Evolutionary conservation across 2,113 vertebrate genomes (phyloP).

Genomic region (Cottus gobio): DNA sequence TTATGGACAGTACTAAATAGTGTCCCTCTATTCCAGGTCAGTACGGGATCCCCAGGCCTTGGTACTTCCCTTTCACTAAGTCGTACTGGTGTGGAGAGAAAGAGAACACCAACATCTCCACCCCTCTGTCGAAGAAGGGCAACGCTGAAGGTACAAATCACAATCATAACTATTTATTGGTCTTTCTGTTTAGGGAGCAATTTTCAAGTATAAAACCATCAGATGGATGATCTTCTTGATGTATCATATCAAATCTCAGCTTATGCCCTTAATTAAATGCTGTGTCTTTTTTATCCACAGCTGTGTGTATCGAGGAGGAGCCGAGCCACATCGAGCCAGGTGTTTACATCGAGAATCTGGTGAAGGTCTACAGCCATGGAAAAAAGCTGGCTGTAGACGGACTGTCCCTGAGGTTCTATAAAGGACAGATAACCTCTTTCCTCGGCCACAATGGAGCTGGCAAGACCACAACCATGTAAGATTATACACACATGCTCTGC

Average conservation of each 20-base stretch:
- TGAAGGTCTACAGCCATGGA: constrained; percentile 96
- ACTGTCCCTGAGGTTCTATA: constrained; percentile 94
- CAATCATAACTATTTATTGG: background rate
- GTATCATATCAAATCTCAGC: background rate
- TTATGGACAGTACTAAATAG: background rate
- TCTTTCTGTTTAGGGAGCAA: background rate
- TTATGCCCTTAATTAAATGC: background rate
- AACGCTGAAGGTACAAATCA: constrained; percentile 86
- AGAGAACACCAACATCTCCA: constrained; percentile 76
- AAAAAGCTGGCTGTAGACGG: constrained; percentile 96
- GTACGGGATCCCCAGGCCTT: constrained; percentile 94
- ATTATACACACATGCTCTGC: background rate
- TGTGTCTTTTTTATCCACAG: constrained; percentile 68
- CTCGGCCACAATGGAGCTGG: constrained; percentile 98
- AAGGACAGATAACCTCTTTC: constrained; percentile 98
- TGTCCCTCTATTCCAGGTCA: constrained; percentile 83
- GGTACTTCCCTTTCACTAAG: constrained; percentile 96
- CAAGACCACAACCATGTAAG: constrained; percentile 99
- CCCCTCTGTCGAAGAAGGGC: constrained; percentile 81
- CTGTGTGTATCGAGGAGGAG: constrained; percentile 94
- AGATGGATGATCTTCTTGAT: background rate
- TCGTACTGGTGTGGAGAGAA: constrained; percentile 97
- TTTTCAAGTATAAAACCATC: background rate
- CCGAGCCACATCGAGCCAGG: constrained; percentile 91
- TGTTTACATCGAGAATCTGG: constrained; percentile 95